Evolutionary conservation across 2,113 vertebrate genomes (phyloP).

Genomic region (Sphaerodactylus townsendi): DNA sequence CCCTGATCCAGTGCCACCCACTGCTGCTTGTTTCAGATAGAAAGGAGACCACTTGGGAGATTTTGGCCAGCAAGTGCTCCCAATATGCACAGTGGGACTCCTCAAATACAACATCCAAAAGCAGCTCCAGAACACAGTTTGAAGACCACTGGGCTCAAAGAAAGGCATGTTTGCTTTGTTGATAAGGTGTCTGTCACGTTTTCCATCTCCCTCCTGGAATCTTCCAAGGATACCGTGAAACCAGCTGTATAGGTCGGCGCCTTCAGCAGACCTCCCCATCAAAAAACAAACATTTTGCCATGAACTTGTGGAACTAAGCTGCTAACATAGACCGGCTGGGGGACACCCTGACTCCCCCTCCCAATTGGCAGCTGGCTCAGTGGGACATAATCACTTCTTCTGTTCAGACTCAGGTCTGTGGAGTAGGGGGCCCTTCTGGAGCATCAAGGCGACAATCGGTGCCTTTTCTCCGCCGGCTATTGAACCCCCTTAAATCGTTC

Average conservation of each 20-base stretch:
- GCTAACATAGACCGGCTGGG: conserved; percentile 39
- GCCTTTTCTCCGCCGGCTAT: conserved; percentile 50
- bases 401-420: conserved; percentile 31
- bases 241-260: neutral
- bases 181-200: neutral
- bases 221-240: neutral
- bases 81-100: too few relatives aligned
- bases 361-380: conserved; percentile 63
- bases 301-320: neutral
- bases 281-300: neutral
- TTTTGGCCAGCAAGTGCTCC: too few relatives aligned
- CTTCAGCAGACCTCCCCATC: neutral
- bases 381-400: conserved; percentile 65
- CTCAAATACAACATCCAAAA: too few relatives aligned
- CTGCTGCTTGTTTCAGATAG: too few relatives aligned
- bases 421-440: conserved; percentile 35
- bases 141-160: too few relatives aligned
- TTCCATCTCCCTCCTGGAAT: neutral
- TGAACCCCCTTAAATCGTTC: conserved; percentile 68
- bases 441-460: conserved; percentile 19
- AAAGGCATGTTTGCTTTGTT: neutral
- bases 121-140: too few relatives aligned
- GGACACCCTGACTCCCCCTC: neutral
- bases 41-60: too few relatives aligned
- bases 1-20: too few relatives aligned